Conservation (phyloP, 2,797 vertebrate genomes). For the Balearica regulorum region DNA sequence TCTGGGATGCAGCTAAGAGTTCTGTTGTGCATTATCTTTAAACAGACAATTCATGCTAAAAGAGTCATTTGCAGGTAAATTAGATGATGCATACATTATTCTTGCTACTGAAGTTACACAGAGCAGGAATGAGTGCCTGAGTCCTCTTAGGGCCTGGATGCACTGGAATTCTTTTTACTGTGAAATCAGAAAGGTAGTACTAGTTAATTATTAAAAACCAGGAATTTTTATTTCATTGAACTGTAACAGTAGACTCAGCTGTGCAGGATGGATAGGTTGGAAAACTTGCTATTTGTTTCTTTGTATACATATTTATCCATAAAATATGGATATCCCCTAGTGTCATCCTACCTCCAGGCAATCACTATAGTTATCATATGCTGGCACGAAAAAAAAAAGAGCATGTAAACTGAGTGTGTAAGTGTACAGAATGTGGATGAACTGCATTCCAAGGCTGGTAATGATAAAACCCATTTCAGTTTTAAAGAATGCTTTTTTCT, state of each 20-base stretch:
- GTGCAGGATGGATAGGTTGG: neutral
- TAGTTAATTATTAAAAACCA: neutral
- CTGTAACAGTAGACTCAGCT: neutral
- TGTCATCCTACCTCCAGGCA: neutral
- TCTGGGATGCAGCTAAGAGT: slow-evolving; percentile 69
- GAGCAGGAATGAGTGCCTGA: neutral
- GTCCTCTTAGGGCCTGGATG: neutral
- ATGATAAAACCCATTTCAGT: neutral
- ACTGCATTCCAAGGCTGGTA: neutral
- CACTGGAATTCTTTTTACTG: neutral
- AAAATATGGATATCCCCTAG: neutral
- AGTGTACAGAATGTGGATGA: neutral
- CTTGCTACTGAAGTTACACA: slow-evolving; percentile 26
- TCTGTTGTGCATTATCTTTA: slow-evolving; percentile 68
- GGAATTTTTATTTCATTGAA: neutral
- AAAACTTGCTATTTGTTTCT: neutral
- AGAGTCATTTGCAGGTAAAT: slow-evolving; percentile 72
- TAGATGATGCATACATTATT: slow-evolving; percentile 60
- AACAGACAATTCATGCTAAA: slow-evolving; percentile 66
- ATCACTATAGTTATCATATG: neutral
- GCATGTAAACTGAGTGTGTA: neutral
- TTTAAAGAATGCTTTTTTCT: neutral
- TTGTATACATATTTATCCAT: neutral
- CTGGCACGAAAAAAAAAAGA: neutral
- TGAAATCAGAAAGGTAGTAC: neutral